Percentiles rank a stretch among this genome's conserved stretches.
These are phyloP conservation scores for Centropus unirufus DNA, from an alignment of 2,113 vertebrate genomes.

Conservation along the genomic window DNA sequence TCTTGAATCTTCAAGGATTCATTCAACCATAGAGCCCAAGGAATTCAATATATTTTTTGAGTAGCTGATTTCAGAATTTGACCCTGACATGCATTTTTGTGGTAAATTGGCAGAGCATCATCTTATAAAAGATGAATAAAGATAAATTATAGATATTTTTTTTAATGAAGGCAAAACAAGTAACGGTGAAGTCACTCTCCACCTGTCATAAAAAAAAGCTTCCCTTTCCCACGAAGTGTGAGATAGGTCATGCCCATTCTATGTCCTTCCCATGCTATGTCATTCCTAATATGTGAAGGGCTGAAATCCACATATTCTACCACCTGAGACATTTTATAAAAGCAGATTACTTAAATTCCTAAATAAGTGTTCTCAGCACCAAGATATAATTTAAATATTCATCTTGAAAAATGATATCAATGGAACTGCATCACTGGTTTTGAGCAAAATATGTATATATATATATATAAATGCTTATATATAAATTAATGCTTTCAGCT, in stretches of 20 bases:
- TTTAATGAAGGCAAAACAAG: not conserved
- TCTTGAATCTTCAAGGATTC: not conserved
- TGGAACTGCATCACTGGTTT: not conserved
- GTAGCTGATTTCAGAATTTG: not conserved
- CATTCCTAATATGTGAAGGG: not conserved
- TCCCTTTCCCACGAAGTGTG: not conserved
- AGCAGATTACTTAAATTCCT: not conserved
- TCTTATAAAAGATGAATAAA: not conserved
- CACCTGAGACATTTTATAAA: not conserved
- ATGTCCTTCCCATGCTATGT: not conserved
- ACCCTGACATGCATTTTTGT: not conserved
- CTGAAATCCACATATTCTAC: not conserved
- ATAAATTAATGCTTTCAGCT: not conserved
- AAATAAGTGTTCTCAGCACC: not conserved
- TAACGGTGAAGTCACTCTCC: not conserved
- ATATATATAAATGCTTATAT: too few species aligned
- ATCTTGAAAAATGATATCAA: not conserved
- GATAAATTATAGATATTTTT: not conserved
- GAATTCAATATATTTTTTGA: not conserved
- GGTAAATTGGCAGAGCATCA: not conserved
- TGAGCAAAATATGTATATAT: not conserved
- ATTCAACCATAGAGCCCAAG: not conserved
- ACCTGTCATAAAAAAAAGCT: not conserved
- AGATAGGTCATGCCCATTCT: not conserved
- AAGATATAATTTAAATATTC: not conserved